Percentiles rank a stretch among this genome's conserved stretches.
phyloP scores from a whole-genome alignment of 2,888 invertebrate genomes.

The Lasius fuliginosus region DNA sequence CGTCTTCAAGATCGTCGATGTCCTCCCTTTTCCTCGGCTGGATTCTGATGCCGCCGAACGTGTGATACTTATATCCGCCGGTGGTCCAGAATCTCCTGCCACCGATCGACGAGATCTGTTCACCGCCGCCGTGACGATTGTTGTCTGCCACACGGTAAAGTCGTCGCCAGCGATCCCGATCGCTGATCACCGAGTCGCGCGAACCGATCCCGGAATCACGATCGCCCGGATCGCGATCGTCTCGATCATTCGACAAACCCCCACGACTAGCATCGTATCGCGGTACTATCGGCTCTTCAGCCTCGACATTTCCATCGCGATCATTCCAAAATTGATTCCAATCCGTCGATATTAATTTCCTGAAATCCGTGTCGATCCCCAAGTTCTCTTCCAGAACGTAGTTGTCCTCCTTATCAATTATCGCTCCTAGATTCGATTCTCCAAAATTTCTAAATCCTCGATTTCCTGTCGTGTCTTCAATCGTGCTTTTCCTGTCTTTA shows the following conservation, averaged over 20 bases:
- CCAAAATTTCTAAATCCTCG: neutral
- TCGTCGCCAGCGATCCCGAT: conserved; percentile 50
- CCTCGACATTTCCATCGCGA: neutral
- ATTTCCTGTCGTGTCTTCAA: neutral
- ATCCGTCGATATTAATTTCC: neutral
- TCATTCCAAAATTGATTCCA: conserved; percentile 11
- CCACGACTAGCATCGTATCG: conserved; percentile 18
- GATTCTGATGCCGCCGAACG: conserved; percentile 79
- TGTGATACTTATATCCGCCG: conserved; percentile 75
- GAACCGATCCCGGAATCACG: conserved; percentile 78
- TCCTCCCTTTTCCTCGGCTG: conserved; percentile 15
- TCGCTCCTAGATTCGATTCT: neutral
- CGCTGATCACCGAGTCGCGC: conserved; percentile 54
- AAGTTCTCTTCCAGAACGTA: neutral
- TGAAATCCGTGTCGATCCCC: neutral
- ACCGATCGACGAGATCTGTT: conserved; percentile 67
- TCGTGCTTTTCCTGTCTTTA: neutral
- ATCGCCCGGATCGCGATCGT: conserved; percentile 54
- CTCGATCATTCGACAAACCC: conserved; percentile 51
- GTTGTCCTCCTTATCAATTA: neutral
- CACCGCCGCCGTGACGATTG: conserved; percentile 25
- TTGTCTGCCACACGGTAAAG: conserved; percentile 50
- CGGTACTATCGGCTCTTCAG: conserved; percentile 15
- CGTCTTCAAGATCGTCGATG: conserved; percentile 59
- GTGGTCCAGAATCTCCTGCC: conserved; percentile 76